Conservation (phyloP, 2,113 vertebrate species). For the Bubo blakistoni region DNA sequence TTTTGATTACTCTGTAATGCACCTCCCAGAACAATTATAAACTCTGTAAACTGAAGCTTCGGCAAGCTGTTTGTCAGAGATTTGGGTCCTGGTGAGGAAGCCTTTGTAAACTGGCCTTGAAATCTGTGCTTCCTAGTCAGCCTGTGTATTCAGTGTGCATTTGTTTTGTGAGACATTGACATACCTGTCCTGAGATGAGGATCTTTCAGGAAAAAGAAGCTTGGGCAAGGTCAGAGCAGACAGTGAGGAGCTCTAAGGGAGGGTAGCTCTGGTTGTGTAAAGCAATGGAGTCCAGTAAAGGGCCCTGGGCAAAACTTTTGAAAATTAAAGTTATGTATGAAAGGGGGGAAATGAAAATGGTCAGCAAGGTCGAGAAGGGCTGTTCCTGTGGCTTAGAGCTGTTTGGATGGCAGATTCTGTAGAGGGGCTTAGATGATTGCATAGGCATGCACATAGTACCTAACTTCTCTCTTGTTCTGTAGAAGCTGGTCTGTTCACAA, state of each 20-base stretch:
- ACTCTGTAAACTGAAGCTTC: slow-evolving; percentile 16
- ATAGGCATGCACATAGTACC: accelerated
- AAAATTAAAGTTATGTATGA: neutral
- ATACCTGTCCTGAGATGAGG: accelerated
- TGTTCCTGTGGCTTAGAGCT: neutral
- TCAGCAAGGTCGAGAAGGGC: neutral
- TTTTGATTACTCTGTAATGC: slow-evolving; percentile 54
- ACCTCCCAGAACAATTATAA: slow-evolving; percentile 62
- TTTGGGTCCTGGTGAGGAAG: neutral
- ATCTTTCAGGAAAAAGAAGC: neutral
- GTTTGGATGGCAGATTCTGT: neutral
- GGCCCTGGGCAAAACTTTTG: neutral
- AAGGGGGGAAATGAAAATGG: neutral
- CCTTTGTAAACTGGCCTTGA: neutral
- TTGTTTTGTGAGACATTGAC: neutral
- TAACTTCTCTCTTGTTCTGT: neutral
- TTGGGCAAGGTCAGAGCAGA: neutral
- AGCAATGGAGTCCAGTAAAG: neutral
- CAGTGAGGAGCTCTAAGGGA: neutral
- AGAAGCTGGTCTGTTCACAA: neutral
- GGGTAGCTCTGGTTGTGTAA: accelerated
- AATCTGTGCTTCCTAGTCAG: neutral
- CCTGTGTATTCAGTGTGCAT: accelerated
- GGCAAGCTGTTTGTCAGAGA: neutral
- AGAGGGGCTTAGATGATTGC: accelerated